phyloP scores from a whole-genome alignment of 1,140 invertebrate genomes.

The Druon quercuslanigerum region DNA sequence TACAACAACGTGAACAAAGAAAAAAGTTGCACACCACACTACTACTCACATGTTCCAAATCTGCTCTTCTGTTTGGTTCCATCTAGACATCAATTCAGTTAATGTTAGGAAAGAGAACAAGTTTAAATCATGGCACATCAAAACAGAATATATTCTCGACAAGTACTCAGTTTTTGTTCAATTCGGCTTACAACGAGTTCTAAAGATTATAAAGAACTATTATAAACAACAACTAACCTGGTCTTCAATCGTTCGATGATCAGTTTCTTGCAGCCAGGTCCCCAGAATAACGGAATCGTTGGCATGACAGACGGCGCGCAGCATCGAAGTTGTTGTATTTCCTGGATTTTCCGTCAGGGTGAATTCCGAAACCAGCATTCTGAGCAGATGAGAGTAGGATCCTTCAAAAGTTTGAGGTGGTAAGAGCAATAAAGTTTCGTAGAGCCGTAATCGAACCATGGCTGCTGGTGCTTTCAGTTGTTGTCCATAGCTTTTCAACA shows the following conservation, averaged over 20 bases:
- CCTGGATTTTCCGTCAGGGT: constrained; percentile 96
- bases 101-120: constrained; percentile 27
- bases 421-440: constrained; percentile 91
- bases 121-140: no score
- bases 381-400: constrained; percentile 89
- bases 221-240: constrained; percentile 81
- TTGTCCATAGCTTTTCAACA: constrained; percentile 94
- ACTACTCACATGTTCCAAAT: constrained; percentile 85
- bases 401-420: constrained; percentile 90
- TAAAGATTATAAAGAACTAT: neutral
- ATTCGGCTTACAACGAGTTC: no score
- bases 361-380: constrained; percentile 97
- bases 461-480: constrained; percentile 95
- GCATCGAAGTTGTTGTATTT: constrained; percentile 93
- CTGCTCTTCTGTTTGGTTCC: constrained; percentile 84
- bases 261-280: constrained; percentile 94
- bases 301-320: constrained; percentile 91
- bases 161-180: no score
- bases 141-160: no score
- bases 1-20: neutral
- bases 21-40: constrained; percentile 52
- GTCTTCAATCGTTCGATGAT: constrained; percentile 97
- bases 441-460: constrained; percentile 92
- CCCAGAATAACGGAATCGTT: constrained; percentile 92
- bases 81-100: constrained; percentile 77